Base-by-base conservation (phyloP, 1,140 invertebrate species). In the Ericerus pela region DNA sequence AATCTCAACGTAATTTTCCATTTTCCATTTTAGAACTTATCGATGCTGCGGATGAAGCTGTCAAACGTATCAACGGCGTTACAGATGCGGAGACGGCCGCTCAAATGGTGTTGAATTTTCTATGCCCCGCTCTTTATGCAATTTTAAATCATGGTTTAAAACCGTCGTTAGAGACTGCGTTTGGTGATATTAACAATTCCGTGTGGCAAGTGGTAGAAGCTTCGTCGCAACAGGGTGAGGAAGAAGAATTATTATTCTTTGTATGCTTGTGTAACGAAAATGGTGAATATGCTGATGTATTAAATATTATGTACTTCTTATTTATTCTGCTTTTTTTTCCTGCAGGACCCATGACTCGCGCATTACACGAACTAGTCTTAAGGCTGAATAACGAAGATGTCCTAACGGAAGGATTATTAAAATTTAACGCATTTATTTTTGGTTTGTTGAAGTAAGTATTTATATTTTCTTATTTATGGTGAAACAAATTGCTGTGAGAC, bases 361-460 rank as follows among this genome's bases (percentile, higher is more conserved):
- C 84, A n/a, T 70, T 91, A 1, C 84, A 88, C 69, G 88, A 91
- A 65, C 71, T 91, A 41, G 85, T 90, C 10, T 77, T 88, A 66
- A 78, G 83, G 65, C 80, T 93, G 60, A 90, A 89, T 66, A 80
- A 79, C 59, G 87, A 89, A 70, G 80, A 88, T 65, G 78, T 80
- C 36, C 79, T 93, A 1, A 82, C 82, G 2, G 86, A 90, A 69
- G 86, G 84, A 57, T 76, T 85, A 65, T 77, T 89, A 56, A 90
- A 89, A 66, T 90, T 93, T 65, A 88, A 90, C 69, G 87, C 87
- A 53, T 91, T 93, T 68, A 79, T 91, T 58, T 81, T 89, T 69
- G 88, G 87, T 31, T 72, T 93, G 53, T 71, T 91, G n/a, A 93
- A 91, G 82, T 87, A 73, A 80, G 79, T 76, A 43, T 18, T n/a